These are phyloP conservation scores for Thermophis baileyi DNA, from an alignment of 2,113 vertebrate species.

Conservation along the genomic window DNA sequence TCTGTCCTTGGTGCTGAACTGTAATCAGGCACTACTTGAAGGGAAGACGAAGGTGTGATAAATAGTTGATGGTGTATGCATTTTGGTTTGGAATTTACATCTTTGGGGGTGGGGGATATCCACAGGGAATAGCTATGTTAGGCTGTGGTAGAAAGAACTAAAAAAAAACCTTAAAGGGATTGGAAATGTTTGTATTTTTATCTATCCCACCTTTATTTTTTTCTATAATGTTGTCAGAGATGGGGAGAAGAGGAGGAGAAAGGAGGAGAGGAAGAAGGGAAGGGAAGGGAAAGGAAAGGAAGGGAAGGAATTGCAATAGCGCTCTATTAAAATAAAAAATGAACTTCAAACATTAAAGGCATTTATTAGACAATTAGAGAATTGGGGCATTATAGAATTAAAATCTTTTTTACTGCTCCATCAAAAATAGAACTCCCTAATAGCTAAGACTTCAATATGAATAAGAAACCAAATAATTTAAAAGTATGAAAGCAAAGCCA, in stretches of 20 bases:
- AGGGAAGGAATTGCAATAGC: neutral
- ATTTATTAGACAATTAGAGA: neutral
- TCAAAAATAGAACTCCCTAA: neutral
- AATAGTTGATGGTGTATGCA: neutral
- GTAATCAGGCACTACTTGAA: neutral
- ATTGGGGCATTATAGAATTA: neutral
- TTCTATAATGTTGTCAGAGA: neutral
- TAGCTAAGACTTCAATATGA: neutral
- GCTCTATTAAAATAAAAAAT: neutral
- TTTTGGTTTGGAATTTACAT: neutral
- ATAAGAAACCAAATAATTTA: neutral
- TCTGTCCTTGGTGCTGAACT: constrained; percentile 12
- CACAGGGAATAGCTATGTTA: neutral
- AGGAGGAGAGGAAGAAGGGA: neutral
- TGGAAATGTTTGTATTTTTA: neutral
- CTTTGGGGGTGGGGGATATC: neutral
- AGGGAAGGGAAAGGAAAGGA: neutral
- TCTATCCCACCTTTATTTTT: neutral
- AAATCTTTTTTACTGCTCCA: neutral
- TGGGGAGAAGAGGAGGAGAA: neutral
- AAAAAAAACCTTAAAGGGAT: neutral
- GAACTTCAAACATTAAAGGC: neutral
- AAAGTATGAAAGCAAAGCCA: neutral
- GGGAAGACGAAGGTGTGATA: neutral
- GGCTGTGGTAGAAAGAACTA: neutral